phyloP scores from a whole-genome alignment of 2,888 invertebrate genomes.

The Andrena trimmerana region DNA sequence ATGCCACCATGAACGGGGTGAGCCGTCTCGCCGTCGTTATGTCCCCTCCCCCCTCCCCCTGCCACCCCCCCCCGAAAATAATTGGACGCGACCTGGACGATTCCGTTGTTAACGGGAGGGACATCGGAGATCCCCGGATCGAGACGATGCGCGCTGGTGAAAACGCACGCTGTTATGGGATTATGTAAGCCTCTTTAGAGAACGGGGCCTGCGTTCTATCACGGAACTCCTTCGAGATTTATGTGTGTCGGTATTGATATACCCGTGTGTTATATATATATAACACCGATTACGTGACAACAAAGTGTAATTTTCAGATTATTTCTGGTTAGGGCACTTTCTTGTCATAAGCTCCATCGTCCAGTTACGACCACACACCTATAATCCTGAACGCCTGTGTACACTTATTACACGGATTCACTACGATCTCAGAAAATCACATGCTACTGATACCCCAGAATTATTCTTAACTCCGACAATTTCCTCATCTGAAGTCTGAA shows the following conservation, averaged over 20 bases:
- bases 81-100: slow-evolving; percentile 30
- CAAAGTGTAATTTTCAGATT: too few species aligned
- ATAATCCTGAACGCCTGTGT: too few species aligned
- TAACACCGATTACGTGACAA: too few species aligned
- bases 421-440: too few species aligned
- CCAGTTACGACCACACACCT: too few species aligned
- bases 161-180: slow-evolving; percentile 29
- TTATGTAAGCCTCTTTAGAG: slow-evolving; percentile 37
- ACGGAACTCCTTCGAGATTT: neutral
- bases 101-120: slow-evolving; percentile 11
- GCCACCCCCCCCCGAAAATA: slow-evolving; percentile 34
- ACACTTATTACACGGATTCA: too few species aligned
- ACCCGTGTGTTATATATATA: too few species aligned
- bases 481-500: too few species aligned
- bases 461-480: too few species aligned
- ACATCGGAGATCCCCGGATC: neutral
- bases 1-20: slow-evolving; percentile 54
- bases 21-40: slow-evolving; percentile 45
- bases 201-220: neutral
- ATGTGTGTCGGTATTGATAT: too few species aligned
- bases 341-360: slow-evolving; percentile 9
- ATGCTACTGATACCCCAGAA: too few species aligned
- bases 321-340: neutral
- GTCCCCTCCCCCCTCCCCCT: neutral
- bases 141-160: slow-evolving; percentile 14